These are phyloP conservation scores for Nezara viridula DNA, from an alignment of 2,888 invertebrate species.

Conservation along the genomic window DNA sequence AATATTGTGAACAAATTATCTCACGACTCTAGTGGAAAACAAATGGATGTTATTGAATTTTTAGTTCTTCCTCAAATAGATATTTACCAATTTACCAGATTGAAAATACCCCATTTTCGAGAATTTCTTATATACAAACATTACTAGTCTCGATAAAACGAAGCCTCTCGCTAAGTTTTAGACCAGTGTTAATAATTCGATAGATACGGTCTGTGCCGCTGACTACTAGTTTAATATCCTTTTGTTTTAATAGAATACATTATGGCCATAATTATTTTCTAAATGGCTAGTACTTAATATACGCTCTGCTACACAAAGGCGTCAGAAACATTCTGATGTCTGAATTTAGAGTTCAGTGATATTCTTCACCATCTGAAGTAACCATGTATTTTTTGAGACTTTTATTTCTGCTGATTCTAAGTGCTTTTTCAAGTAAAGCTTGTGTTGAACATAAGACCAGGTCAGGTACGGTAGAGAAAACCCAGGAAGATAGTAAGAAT, in stretches of 20 bases:
- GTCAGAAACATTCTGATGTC: neutral
- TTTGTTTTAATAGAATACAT: neutral
- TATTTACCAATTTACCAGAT: no score
- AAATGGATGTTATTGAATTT: no score
- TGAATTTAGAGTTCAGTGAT: neutral
- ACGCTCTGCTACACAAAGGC: neutral
- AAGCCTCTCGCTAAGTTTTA: no score
- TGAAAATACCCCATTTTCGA: no score
- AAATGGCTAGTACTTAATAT: neutral
- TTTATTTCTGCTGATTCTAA: neutral
- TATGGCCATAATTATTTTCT: neutral
- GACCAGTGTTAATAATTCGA: no score
- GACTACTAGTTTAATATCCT: neutral
- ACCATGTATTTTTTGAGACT: neutral
- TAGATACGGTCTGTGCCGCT: no score
- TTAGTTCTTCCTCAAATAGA: no score
- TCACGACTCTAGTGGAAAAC: no score
- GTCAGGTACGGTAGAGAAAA: neutral
- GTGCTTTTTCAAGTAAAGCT: neutral
- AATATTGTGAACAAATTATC: no score
- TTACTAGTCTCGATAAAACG: no score
- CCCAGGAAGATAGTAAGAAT: neutral
- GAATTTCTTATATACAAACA: no score
- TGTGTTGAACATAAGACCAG: neutral
- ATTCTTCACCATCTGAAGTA: neutral